Evolutionary conservation across 2,113 vertebrate species (phyloP).

Genomic region (Cinclus cinclus): DNA sequence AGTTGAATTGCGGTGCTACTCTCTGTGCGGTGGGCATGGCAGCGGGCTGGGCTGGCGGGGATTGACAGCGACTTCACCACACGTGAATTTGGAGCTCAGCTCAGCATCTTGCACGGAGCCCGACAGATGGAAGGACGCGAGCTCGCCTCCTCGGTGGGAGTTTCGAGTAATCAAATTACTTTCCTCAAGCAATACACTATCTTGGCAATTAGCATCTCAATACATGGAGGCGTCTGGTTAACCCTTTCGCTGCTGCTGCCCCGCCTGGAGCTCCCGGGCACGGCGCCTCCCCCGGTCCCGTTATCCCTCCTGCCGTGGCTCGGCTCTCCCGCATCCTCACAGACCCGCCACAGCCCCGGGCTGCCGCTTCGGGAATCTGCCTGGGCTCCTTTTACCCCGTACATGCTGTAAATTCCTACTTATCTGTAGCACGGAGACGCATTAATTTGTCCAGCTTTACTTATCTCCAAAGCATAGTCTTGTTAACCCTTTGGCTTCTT

Average conservation of each 20-base stretch:
- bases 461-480: neutral
- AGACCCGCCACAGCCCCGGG: neutral
- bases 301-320: neutral
- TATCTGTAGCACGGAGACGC: neutral
- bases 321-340: neutral
- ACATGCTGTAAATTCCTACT: neutral
- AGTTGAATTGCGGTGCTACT: slow-evolving; percentile 56
- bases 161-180: slow-evolving; percentile 33
- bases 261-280: neutral
- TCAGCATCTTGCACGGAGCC: neutral
- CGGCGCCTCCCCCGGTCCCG: neutral
- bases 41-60: slow-evolving; percentile 22
- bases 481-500: slow-evolving; percentile 11
- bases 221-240: neutral
- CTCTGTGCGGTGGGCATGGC: slow-evolving; percentile 1
- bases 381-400: neutral
- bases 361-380: neutral
- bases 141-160: slow-evolving; percentile 34
- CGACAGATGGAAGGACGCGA: slow-evolving; percentile 25
- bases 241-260: neutral
- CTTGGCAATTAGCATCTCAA: slow-evolving; percentile 22
- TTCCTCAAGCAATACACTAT: neutral
- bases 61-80: slow-evolving; percentile 31
- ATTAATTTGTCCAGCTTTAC: neutral
- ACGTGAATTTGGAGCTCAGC: neutral